These are phyloP conservation scores for Brachionus sp. DNA, from an alignment of 1,140 invertebrate species.

Conservation along the genomic window DNA sequence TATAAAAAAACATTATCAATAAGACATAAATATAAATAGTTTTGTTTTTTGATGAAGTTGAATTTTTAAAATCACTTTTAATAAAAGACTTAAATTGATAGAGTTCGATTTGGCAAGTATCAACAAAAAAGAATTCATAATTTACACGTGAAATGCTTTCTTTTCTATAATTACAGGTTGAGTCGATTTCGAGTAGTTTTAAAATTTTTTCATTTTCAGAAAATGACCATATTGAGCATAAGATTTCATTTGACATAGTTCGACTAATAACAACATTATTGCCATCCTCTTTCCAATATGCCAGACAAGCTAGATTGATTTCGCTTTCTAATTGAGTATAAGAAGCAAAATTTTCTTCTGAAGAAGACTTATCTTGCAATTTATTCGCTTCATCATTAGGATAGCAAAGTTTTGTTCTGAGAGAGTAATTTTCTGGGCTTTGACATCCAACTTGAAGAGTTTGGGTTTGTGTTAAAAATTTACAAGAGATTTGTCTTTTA, in stretches of 20 bases:
- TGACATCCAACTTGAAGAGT: conserved; percentile 29
- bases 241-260: conserved; percentile 38
- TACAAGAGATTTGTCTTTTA: not conserved
- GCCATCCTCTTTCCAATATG: conserved; percentile 19
- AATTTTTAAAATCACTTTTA: not conserved
- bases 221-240: conserved; percentile 39
- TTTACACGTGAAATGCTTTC: not conserved
- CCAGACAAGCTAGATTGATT: conserved; percentile 34
- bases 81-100: conserved; percentile 4
- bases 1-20: not conserved
- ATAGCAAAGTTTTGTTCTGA: conserved; percentile 32
- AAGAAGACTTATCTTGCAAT: not conserved
- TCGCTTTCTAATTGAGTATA: conserved; percentile 44
- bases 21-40: not conserved
- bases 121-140: conserved; percentile 6
- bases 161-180: conserved; percentile 35
- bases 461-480: conserved; percentile 36
- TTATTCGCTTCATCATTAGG: conserved; percentile 1
- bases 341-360: not conserved
- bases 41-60: not conserved
- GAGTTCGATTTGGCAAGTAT: not conserved
- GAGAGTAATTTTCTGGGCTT: conserved; percentile 26
- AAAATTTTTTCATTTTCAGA: not conserved
- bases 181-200: conserved; percentile 24
- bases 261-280: conserved; percentile 20